Evolutionary conservation across 2,888 invertebrate species (phyloP).

Genomic region (Coelopa pilipes): DNA sequence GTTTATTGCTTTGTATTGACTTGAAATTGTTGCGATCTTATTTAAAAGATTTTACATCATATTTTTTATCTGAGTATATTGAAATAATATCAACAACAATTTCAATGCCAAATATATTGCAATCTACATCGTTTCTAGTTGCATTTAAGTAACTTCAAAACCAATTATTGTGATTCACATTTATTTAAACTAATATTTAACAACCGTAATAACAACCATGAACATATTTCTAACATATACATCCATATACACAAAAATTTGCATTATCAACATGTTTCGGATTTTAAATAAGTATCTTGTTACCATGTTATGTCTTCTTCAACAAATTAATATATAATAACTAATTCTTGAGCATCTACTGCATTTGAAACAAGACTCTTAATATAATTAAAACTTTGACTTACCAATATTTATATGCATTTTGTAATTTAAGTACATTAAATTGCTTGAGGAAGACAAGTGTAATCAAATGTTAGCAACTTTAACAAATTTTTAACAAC

Average conservation of each 20-base stretch:
- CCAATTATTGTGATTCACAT: slow-evolving; percentile 28
- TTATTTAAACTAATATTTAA: background rate
- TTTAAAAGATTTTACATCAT: background rate
- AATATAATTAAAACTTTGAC: background rate
- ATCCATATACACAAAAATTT: background rate
- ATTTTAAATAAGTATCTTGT: background rate
- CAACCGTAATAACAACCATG: background rate
- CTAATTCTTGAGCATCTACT: background rate
- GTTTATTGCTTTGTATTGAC: too few relatives aligned
- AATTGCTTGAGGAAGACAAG: background rate
- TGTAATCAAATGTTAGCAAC: background rate
- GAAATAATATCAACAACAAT: background rate
- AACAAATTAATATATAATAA: background rate
- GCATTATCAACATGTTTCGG: background rate
- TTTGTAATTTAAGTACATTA: background rate
- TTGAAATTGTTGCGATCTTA: background rate
- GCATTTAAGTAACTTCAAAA: background rate
- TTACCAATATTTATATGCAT: too few relatives aligned
- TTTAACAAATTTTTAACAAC: slow-evolving; percentile 2
- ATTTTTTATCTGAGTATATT: background rate
- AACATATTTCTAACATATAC: background rate
- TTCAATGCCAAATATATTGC: slow-evolving; percentile 6
- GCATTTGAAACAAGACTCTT: background rate
- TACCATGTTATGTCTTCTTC: background rate
- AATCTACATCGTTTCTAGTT: background rate